A percentile compares a stretch with the other conserved stretches of the same genome.
phyloP scores from a whole-genome alignment of 2,888 invertebrate species.

The Drosophila subsilvestris region DNA sequence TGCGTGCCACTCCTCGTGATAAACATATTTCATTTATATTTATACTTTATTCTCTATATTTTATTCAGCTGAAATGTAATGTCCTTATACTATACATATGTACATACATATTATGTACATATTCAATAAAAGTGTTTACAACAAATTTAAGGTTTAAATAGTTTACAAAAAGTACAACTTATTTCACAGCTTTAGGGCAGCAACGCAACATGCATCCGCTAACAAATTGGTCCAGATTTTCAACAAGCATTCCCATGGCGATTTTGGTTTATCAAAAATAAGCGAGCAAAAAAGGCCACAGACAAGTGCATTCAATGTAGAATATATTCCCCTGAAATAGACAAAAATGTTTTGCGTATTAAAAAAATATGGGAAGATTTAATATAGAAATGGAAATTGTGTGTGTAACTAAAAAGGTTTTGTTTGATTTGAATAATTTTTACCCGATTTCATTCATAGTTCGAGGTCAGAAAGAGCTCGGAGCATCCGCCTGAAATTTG shows the following conservation, averaged over 20 bases:
- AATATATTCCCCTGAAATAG: constrained; percentile 13
- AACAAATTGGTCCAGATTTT: constrained; percentile 46
- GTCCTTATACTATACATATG: neutral
- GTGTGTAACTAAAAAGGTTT: constrained; percentile 11
- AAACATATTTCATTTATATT: too few species aligned
- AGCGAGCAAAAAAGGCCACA: constrained; percentile 24
- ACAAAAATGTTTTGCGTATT: constrained; percentile 5
- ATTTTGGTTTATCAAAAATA: constrained; percentile 32
- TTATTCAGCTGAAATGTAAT: neutral
- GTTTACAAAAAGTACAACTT: constrained; percentile 20
- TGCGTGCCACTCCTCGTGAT: too few species aligned
- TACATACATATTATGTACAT: too few species aligned
- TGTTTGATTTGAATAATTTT: constrained; percentile 31
- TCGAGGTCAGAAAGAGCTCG: neutral
- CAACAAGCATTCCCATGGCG: constrained; percentile 42
- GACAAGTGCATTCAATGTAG: constrained; percentile 18
- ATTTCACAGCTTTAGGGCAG: constrained; percentile 23
- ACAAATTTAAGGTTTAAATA: neutral
- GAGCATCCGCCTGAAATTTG: constrained; percentile 6
- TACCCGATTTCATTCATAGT: neutral
- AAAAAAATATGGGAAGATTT: constrained; percentile 9
- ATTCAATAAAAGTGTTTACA: constrained; percentile 11
- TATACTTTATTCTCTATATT: neutral
- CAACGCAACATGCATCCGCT: constrained; percentile 28
- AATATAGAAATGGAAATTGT: constrained; percentile 16